phyloP scores from a whole-genome alignment of 2,888 invertebrate genomes.

The Cantharis nigra region DNA sequence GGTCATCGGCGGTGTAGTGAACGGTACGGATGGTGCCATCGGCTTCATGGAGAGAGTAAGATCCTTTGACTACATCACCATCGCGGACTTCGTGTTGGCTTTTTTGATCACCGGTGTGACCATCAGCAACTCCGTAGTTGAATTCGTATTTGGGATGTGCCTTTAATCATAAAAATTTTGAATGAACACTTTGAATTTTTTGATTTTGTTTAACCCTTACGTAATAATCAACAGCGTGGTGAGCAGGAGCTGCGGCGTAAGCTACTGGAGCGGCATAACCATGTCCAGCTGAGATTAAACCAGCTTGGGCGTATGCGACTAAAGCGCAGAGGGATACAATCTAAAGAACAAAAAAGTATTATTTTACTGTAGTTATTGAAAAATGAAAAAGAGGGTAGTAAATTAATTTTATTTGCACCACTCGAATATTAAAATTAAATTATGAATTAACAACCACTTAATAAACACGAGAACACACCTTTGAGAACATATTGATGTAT shows the following conservation, averaged over 20 bases:
- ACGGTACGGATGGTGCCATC: slow-evolving; percentile 63
- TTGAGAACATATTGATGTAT: slow-evolving; percentile 41
- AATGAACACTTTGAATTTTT: not conserved
- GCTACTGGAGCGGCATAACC: slow-evolving; percentile 38
- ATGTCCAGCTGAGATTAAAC: slow-evolving; percentile 52
- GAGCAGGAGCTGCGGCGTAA: slow-evolving; percentile 8
- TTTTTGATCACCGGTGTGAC: slow-evolving; percentile 62
- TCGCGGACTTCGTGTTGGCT: slow-evolving; percentile 60
- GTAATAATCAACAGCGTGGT: slow-evolving; percentile 20
- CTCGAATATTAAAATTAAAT: not conserved
- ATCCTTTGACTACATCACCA: slow-evolving; percentile 60
- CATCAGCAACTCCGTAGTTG: slow-evolving; percentile 60
- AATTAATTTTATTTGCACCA: not conserved
- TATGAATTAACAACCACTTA: not conserved
- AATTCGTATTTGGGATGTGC: slow-evolving; percentile 62
- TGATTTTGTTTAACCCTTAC: slow-evolving; percentile 1
- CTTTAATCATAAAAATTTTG: slow-evolving; percentile 40
- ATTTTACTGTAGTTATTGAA: no score
- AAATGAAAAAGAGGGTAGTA: not conserved
- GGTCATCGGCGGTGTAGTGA: slow-evolving; percentile 62
- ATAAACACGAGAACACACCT: slow-evolving; percentile 39
- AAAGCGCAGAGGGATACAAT: slow-evolving; percentile 49
- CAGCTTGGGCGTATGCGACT: slow-evolving; percentile 56
- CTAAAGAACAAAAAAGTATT: slow-evolving; percentile 26
- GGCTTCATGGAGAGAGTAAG: slow-evolving; percentile 61